phyloP scores from a whole-genome alignment of 2,113 vertebrate species.

The Cacatua alba region DNA sequence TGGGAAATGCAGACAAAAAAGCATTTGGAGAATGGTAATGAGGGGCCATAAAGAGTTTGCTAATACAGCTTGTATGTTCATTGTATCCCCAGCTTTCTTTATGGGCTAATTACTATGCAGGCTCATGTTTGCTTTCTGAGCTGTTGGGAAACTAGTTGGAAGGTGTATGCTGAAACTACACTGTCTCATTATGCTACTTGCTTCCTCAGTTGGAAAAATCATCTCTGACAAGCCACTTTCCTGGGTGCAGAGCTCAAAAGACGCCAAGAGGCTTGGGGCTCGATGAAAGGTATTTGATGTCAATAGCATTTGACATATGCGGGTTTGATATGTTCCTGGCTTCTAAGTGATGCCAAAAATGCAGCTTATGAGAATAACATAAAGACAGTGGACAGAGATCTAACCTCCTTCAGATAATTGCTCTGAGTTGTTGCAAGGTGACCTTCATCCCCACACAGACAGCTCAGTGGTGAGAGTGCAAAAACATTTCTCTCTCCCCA shows the following conservation, averaged over 20 bases:
- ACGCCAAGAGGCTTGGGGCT: constrained; percentile 63
- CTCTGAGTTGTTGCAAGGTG: constrained; percentile 79
- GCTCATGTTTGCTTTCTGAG: constrained; percentile 45
- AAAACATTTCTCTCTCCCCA: background rate
- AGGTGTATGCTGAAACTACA: constrained; percentile 62
- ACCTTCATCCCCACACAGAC: constrained; percentile 74
- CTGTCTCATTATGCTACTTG: constrained; percentile 74
- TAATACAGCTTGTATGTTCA: background rate
- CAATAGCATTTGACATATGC: constrained; percentile 78
- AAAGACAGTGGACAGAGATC: constrained; percentile 67
- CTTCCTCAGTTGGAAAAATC: constrained; percentile 79
- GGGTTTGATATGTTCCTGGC: constrained; percentile 79
- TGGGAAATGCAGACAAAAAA: background rate
- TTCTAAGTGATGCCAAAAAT: constrained; percentile 68
- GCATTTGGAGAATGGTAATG: background rate
- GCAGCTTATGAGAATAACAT: constrained; percentile 74
- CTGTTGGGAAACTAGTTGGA: constrained; percentile 49
- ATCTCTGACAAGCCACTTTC: constrained; percentile 85
- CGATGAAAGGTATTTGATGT: constrained; percentile 79
- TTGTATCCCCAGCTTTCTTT: background rate
- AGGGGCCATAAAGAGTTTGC: background rate
- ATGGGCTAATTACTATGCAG: constrained; percentile 60
- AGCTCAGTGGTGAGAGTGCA: constrained; percentile 27
- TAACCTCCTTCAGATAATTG: constrained; percentile 73
- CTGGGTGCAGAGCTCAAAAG: constrained; percentile 69